Percentiles rank a stretch among this genome's conserved stretches.
Conservation (phyloP, 1,140 invertebrate species). For the Philaenus spumarius region DNA sequence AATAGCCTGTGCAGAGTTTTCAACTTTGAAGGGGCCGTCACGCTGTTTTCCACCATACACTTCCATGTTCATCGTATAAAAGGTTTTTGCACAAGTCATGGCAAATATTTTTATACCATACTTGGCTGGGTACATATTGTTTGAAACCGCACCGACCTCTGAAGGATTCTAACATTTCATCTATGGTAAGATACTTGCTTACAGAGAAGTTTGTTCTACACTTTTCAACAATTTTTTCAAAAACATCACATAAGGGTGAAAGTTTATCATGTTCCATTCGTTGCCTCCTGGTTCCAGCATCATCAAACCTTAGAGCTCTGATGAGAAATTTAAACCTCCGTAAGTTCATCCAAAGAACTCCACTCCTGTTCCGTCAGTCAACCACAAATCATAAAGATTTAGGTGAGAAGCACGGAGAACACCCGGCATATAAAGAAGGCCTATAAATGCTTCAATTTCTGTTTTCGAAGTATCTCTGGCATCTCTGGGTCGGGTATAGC, state of each 20-base stretch:
- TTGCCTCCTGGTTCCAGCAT: conserved; percentile 28
- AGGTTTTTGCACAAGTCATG: conserved; percentile 33
- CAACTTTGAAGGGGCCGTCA: conserved; percentile 31
- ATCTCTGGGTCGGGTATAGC: no score
- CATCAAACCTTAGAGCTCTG: conserved; percentile 33
- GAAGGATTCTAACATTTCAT: conserved; percentile 39
- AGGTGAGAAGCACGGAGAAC: no score
- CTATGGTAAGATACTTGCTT: conserved; percentile 25
- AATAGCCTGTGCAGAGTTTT: conserved; percentile 31
- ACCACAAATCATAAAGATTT: no score
- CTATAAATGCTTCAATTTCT: no score
- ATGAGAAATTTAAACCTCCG: conserved; percentile 31
- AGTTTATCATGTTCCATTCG: conserved; percentile 32
- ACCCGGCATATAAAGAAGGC: no score
- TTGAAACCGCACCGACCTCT: conserved; percentile 36
- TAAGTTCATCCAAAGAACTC: conserved; percentile 33
- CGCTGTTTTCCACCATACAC: conserved; percentile 35
- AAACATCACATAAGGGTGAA: conserved; percentile 33
- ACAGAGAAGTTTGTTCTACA: conserved; percentile 28
- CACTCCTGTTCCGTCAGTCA: no score
- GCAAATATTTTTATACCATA: no score
- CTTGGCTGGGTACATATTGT: conserved; percentile 39
- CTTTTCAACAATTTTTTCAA: conserved; percentile 16
- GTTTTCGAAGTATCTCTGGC: no score
- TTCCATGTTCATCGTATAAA: conserved; percentile 35